Percentiles rank a stretch among this genome's conserved stretches.
Conservation (phyloP, 2,888 invertebrate genomes). For the Bombylius discolor region DNA sequence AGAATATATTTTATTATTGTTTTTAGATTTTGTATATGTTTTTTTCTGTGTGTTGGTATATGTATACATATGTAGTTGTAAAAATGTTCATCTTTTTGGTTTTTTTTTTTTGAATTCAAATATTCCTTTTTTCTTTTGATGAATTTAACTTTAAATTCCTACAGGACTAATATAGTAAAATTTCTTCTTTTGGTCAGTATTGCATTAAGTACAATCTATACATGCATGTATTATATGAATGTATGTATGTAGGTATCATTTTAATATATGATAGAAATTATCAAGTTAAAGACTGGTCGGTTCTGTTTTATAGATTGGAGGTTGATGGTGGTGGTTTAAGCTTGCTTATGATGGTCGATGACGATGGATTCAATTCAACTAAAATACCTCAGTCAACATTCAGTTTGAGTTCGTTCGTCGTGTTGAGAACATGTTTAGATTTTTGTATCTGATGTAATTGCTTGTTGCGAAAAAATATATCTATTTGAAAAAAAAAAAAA, state of each 20-base stretch:
- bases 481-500: too few relatives aligned
- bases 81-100: too few relatives aligned
- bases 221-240: background rate
- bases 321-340: background rate
- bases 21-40: too few relatives aligned
- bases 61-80: too few relatives aligned
- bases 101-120: too few relatives aligned
- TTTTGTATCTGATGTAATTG: background rate
- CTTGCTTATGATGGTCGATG: background rate
- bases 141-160: background rate
- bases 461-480: slow-evolving; percentile 5
- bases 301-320: background rate
- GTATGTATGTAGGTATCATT: background rate
- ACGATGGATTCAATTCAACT: too few relatives aligned
- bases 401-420: slow-evolving; percentile 37
- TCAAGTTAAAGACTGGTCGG: too few relatives aligned
- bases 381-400: slow-evolving; percentile 28
- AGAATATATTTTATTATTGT: too few relatives aligned
- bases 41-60: too few relatives aligned
- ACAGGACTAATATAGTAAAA: background rate
- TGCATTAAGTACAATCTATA: background rate
- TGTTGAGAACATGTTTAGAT: slow-evolving; percentile 31
- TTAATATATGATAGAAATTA: too few relatives aligned
- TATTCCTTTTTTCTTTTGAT: too few relatives aligned
- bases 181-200: background rate